Conservation (phyloP, 2,888 invertebrate genomes). For the Camponotus fellah region DNA sequence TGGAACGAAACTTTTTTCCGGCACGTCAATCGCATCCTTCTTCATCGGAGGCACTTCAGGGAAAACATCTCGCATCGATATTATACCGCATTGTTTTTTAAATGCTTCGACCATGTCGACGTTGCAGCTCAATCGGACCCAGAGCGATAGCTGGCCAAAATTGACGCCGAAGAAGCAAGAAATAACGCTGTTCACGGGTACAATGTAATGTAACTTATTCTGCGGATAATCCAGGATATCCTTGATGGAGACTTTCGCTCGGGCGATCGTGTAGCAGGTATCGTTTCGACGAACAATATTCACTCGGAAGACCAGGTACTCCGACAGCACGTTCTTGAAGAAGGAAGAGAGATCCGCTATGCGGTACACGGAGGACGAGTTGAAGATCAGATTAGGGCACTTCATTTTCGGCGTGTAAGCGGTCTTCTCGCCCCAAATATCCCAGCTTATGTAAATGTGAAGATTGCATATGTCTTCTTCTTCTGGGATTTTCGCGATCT, state of each 20-base stretch:
- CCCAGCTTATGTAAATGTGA: slow-evolving; percentile 77
- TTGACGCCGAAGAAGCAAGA: slow-evolving; percentile 65
- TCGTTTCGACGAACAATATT: slow-evolving; percentile 68
- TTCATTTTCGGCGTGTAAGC: slow-evolving; percentile 71
- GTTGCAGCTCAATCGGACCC: slow-evolving; percentile 80
- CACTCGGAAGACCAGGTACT: slow-evolving; percentile 75
- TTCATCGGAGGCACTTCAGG: neutral
- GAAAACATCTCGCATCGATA: neutral
- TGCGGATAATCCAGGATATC: slow-evolving; percentile 81
- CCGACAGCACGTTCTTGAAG: slow-evolving; percentile 72
- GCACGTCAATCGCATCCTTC: neutral
- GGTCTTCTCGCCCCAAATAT: slow-evolving; percentile 77
- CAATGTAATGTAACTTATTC: slow-evolving; percentile 79
- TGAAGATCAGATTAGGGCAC: slow-evolving; percentile 78
- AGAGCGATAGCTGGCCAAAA: slow-evolving; percentile 80
- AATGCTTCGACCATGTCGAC: slow-evolving; percentile 74
- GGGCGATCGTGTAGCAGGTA: slow-evolving; percentile 69
- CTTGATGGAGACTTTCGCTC: slow-evolving; percentile 76
- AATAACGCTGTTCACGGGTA: slow-evolving; percentile 73
- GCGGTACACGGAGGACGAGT: slow-evolving; percentile 79
- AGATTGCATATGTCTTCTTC: slow-evolving; percentile 68
- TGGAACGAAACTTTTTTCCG: neutral
- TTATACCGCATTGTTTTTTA: slow-evolving; percentile 66
- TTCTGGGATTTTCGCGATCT: slow-evolving; percentile 73
- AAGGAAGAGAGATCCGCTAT: slow-evolving; percentile 76